Percentiles rank a stretch among this genome's conserved stretches.
phyloP scores from a whole-genome alignment of 2,113 vertebrate genomes.

The Corythaeola cristata region DNA sequence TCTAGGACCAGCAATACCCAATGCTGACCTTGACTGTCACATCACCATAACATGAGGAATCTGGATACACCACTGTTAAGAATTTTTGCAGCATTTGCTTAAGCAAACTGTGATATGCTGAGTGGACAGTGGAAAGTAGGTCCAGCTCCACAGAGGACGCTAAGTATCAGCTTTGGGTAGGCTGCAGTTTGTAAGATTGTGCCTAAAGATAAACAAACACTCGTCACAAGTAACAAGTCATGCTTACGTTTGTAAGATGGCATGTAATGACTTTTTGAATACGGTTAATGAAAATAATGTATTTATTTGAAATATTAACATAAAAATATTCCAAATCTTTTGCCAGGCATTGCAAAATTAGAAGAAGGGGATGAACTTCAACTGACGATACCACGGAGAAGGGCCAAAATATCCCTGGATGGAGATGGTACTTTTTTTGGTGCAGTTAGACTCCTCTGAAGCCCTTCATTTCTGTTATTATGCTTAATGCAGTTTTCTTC shows the following conservation, averaged over 20 bases:
- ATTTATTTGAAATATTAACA: background rate
- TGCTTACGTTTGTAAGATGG: background rate
- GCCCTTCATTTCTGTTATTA: background rate
- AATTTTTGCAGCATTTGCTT: background rate
- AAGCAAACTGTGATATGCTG: background rate
- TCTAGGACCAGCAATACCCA: background rate
- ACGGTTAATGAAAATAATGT: background rate
- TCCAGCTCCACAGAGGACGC: background rate
- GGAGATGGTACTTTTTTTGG: conserved; percentile 94
- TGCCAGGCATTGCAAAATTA: conserved; percentile 89
- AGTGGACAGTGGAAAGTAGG: background rate
- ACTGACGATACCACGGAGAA: conserved; percentile 86
- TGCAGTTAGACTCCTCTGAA: conserved; percentile 87
- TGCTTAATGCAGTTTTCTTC: background rate
- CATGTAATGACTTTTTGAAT: background rate
- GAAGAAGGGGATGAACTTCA: conserved; percentile 90
- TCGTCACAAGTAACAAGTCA: background rate
- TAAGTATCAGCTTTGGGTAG: background rate
- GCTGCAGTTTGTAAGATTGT: background rate
- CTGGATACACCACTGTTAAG: background rate
- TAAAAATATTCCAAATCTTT: conserved; percentile 25
- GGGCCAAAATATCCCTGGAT: conserved; percentile 86
- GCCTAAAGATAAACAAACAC: background rate
- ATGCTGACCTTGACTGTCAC: background rate
- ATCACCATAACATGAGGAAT: background rate